Evolutionary conservation across 2,113 vertebrate species (phyloP), one percentile per base, ranked within the genome.

Genomic region (Percina caprodes): DNA sequence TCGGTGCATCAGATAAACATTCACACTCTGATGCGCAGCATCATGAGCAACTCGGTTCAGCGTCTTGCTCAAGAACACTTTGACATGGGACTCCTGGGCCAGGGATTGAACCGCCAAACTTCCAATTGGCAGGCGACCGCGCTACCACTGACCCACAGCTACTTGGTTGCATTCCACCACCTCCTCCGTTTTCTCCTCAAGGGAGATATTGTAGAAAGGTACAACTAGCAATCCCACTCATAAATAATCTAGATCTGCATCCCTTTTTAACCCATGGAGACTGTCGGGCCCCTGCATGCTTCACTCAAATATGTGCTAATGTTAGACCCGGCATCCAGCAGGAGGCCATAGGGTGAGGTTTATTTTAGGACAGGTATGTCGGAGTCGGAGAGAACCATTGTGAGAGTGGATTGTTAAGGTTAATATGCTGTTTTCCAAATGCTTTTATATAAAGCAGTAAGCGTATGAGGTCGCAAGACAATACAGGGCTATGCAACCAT

Each of bases 301-400:
- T 63, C 63, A 76, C 87, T 82, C 30, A 89, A 74, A 74, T 75
- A 85, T 91, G 82, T 76, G 84, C 86, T 92, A 88, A 92, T 86
- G 90, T 92, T 92, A 93, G 91, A 68, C 18, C 80, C 69, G 83
- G 54, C 84, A 75, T 90, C 21, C 81, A 87, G 85, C 65, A 4
- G 70, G 62, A 86, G 82, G 84, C 61, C 78, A 73, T 26, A 84
- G 80, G 72, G 46, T 3, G 21, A 77, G 63, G 77, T 83, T 91
- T 91, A 92, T 93, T 93, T 80, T 85, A 75, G 84, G 89, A 73
- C 83, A 86, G 76, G 83, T 88, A 90, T 88, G 80, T 21, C n/a
- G 54, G 70, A 19, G 59, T 77, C 62, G 46, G 46, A 76, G n/a
- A 33, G 23, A 35, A 56, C 26, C 12, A 4, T 11, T 4, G 4